Conservation (phyloP, 2,888 invertebrate species). For the Trachelus iudaicus region DNA sequence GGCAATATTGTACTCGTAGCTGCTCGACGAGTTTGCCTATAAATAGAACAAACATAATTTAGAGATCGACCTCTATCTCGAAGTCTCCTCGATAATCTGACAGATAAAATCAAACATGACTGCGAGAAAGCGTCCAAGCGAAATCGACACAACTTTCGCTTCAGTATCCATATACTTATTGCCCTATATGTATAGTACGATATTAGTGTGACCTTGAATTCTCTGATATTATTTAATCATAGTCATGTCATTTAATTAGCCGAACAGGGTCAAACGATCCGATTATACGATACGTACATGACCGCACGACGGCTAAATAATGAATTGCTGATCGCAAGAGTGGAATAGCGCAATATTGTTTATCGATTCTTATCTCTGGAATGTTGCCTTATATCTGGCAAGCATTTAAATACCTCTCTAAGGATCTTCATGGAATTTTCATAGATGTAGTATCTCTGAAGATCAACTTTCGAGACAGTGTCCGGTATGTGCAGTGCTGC, state of each 20-base stretch:
- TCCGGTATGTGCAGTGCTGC: conserved; percentile 73
- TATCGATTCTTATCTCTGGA: no score
- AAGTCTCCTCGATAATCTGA: neutral
- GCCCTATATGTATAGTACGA: neutral
- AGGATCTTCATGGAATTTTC: conserved; percentile 72
- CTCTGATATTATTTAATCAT: neutral
- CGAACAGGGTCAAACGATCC: neutral
- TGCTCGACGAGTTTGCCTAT: conserved; percentile 66
- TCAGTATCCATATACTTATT: neutral
- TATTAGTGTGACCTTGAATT: neutral
- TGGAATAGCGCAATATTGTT: neutral
- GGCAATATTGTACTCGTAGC: conserved; percentile 80
- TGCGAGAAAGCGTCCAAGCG: neutral
- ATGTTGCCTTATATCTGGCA: neutral
- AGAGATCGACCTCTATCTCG: neutral
- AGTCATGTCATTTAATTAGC: neutral
- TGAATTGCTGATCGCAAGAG: neutral
- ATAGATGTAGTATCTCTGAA: conserved; percentile 78
- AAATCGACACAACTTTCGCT: neutral
- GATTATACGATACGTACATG: neutral
- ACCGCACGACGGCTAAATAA: neutral
- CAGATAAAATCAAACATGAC: neutral
- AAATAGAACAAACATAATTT: neutral
- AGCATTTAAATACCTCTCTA: conserved; percentile 21
- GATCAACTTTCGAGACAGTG: conserved; percentile 75